Evolutionary conservation across 2,113 vertebrate genomes (phyloP), one percentile per base, ranked within the genome.

Genomic region (Hydrolagus affinis): DNA sequence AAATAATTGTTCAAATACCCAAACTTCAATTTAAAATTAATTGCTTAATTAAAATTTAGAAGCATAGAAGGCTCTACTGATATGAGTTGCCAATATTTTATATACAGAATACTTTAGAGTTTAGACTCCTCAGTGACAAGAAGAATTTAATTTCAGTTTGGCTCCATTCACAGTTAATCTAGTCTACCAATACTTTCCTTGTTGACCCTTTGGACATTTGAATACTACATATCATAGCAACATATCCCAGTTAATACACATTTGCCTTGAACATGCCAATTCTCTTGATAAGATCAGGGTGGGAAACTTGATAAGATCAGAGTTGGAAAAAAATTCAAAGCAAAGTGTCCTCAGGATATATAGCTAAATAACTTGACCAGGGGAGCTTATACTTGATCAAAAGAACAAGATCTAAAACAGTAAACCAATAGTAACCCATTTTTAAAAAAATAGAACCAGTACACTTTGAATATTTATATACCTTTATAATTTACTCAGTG

Each of bases 231-330:
- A 21, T 44, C 21, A n/a, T 76, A 57, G 28, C 44, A 76, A 76
- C 17, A 56, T 59, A 76, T 57, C n/a, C 74, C 59, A 3, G 17
- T 7, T 75, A 57, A 21, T 76, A 15, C 12, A 32, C 19, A 32
- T 44, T 75, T 44, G 1, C 14, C 32, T 76, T 10, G 44, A 76
- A 76, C 30, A 74, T 59, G 74, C 59, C 19, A 76, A 76, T 76
- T 76, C 59, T 57, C 74, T 76, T 75, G 72, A 75, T 32, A 75
- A 75, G 8, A 75, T 76, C 44, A 76, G 74, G 74, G 23, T 59
- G 73, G 17, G 11, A 44, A 44, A 44, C 74, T 76, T 75, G 72
- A 75, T 32, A 75, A 75, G 1, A 75, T 76, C 44, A 76, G 74
- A 56, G 23, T 59, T 30, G 17, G 11, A 76, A 76, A 76, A 32